phyloP scores from a whole-genome alignment of 2,113 vertebrate genomes.

The Synodontis membranacea region DNA sequence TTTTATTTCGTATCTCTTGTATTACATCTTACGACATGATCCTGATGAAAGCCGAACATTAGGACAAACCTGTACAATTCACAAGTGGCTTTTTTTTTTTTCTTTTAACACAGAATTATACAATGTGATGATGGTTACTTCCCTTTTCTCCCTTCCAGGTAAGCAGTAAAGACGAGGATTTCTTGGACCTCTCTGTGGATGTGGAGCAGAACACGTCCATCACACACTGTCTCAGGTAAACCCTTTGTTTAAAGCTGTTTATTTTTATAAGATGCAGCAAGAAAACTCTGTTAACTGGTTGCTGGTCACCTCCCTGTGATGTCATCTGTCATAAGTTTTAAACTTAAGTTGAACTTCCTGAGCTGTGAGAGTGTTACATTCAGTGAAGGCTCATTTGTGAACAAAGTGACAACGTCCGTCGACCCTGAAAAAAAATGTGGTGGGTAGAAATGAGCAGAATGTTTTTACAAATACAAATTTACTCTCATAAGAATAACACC shows the following conservation, averaged over 20 bases:
- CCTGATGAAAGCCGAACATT: background rate
- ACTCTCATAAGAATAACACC: background rate
- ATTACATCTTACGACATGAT: background rate
- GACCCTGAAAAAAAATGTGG: background rate
- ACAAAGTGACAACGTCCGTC: background rate
- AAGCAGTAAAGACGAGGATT: constrained; percentile 94
- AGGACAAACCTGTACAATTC: background rate
- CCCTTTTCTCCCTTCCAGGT: constrained; percentile 69
- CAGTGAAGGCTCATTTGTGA: background rate
- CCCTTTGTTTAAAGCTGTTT: background rate
- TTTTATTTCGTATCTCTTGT: background rate
- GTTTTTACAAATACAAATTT: background rate
- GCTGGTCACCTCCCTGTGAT: no score
- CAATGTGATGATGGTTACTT: background rate
- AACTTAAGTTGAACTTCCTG: background rate
- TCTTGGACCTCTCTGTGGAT: constrained; percentile 89
- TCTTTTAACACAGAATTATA: background rate
- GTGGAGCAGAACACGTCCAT: constrained; percentile 95
- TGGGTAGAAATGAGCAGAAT: background rate
- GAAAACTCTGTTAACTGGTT: background rate
- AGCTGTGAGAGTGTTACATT: background rate
- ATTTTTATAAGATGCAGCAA: background rate
- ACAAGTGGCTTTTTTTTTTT: background rate
- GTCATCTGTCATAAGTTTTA: background rate
- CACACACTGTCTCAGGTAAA: constrained; percentile 89